Conservation (phyloP, 1,140 invertebrate genomes). For the Asobara japonica region DNA sequence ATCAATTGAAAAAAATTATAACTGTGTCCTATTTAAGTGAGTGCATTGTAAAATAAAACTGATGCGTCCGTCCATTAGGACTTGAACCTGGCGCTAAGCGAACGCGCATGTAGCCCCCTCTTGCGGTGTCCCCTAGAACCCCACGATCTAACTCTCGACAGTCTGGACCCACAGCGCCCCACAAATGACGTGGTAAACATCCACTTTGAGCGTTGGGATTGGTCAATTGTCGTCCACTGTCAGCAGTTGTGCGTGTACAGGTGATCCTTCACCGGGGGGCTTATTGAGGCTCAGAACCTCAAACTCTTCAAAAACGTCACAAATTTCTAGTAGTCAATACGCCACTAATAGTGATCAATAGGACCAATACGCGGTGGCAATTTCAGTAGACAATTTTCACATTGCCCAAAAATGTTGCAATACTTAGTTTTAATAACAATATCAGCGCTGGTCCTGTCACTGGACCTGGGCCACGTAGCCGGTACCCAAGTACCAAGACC, state of each 20-base stretch:
- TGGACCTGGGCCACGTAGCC: constrained; percentile 56
- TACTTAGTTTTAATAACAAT: constrained; percentile 18
- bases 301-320: background rate
- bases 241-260: background rate
- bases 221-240: background rate
- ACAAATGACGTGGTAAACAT: background rate
- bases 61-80: too few relatives aligned
- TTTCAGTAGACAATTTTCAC: background rate
- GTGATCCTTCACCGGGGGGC: background rate
- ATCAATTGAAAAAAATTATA: too few relatives aligned
- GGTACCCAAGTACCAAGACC: constrained; percentile 50
- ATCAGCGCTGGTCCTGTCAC: constrained; percentile 10
- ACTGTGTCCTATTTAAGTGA: too few relatives aligned
- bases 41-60: too few relatives aligned
- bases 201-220: background rate
- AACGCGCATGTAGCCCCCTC: too few relatives aligned
- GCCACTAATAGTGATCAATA: background rate
- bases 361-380: background rate
- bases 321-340: background rate
- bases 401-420: constrained; percentile 19
- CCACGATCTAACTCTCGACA: too few relatives aligned
- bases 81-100: too few relatives aligned
- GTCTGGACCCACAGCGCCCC: too few relatives aligned
- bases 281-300: background rate
- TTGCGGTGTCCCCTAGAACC: too few relatives aligned